These are phyloP conservation scores for Steatocranus sp. DNA, from an alignment of 2,797 vertebrate genomes.

Conservation along the genomic window DNA sequence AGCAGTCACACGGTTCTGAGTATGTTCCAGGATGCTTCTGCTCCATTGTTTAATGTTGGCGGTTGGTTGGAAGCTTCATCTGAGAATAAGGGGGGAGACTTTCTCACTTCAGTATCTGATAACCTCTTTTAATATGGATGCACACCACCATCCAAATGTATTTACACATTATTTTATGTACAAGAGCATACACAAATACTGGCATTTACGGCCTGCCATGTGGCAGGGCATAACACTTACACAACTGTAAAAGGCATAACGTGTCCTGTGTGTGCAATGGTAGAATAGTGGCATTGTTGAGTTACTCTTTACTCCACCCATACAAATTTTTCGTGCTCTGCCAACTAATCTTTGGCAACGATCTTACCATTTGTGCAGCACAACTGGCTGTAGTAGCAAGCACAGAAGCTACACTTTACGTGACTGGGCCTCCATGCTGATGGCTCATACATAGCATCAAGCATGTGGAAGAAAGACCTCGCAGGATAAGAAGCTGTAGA, in stretches of 20 bases:
- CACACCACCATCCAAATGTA: not conserved
- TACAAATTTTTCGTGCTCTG: not conserved
- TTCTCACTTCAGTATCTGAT: constrained; percentile 26
- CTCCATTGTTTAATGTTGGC: constrained; percentile 49
- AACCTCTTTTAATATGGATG: constrained; percentile 30
- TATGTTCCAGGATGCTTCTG: constrained; percentile 13
- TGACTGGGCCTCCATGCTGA: not conserved
- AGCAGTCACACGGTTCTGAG: constrained; percentile 19
- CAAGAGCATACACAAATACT: not conserved
- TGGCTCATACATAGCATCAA: not conserved
- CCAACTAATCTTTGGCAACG: constrained; percentile 3
- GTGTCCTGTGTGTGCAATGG: not conserved
- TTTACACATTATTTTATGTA: not conserved
- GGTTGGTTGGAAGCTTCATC: constrained; percentile 53
- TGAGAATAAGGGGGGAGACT: not conserved
- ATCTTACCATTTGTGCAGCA: not conserved
- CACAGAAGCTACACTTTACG: not conserved
- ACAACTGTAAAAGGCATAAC: not conserved
- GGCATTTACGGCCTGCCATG: not conserved
- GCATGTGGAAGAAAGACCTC: not conserved
- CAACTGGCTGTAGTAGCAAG: not conserved
- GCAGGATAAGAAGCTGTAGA: not conserved
- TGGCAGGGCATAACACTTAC: not conserved
- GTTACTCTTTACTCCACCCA: not conserved
- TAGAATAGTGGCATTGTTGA: not conserved